Percentiles rank a stretch among this genome's conserved stretches.
These are phyloP conservation scores for Oncopodura yosiiana DNA, from an alignment of 1,140 invertebrate species.

Conservation along the genomic window DNA sequence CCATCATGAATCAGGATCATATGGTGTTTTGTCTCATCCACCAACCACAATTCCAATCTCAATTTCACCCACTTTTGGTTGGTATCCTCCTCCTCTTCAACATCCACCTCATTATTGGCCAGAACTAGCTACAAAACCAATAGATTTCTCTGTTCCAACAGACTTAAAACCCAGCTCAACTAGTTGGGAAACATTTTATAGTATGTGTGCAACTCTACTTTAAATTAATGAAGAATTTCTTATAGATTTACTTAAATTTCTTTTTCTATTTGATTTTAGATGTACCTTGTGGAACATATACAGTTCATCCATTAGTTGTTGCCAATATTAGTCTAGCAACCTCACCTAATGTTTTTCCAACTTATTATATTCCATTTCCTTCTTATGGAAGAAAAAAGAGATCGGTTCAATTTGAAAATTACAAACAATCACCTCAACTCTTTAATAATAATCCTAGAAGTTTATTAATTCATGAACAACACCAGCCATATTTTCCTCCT, in stretches of 20 bases:
- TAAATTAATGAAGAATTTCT: not conserved
- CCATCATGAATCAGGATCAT: not conserved
- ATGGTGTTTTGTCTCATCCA: not conserved
- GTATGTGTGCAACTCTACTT: constrained; percentile 6
- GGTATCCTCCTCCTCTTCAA: no score
- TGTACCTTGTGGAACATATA: constrained; percentile 32
- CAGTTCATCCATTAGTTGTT: constrained; percentile 30
- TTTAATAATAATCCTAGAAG: no score
- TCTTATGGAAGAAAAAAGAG: no score
- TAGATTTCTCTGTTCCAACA: constrained; percentile 9
- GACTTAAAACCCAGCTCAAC: constrained; percentile 22
- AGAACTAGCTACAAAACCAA: not conserved
- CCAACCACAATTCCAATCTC: not conserved
- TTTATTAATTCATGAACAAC: no score
- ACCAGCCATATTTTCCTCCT: not conserved
- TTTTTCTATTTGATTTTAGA: constrained; percentile 22
- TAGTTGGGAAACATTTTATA: constrained; percentile 31
- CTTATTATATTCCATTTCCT: not conserved
- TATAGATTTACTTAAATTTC: not conserved
- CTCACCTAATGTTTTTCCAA: no score
- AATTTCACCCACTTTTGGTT: no score
- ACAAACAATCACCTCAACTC: no score
- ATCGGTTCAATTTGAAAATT: no score
- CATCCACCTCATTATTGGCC: not conserved
- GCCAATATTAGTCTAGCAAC: constrained; percentile 23